These are phyloP conservation scores for Drosophila chauvacae DNA, from an alignment of 1,140 invertebrate genomes.

Conservation along the genomic window DNA sequence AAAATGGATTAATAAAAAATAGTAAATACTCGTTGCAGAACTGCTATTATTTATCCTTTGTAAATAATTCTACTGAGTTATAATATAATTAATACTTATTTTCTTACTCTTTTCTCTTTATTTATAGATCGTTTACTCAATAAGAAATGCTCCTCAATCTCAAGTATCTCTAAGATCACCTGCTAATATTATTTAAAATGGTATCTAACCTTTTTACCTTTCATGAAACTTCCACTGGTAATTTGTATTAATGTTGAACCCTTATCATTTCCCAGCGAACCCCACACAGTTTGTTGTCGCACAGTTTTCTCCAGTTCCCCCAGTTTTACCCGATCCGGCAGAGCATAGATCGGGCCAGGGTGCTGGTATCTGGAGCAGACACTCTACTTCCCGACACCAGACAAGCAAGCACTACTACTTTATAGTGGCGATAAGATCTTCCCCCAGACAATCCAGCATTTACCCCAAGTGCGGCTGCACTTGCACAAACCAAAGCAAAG, in stretches of 20 bases:
- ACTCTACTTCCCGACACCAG: constrained; percentile 15
- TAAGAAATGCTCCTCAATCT: background rate
- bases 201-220: background rate
- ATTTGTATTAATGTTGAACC: background rate
- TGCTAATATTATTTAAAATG: background rate
- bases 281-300: background rate
- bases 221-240: no score
- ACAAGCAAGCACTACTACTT: background rate
- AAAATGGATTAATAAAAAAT: no score
- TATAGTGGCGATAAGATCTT: constrained; percentile 28
- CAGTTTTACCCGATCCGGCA: background rate
- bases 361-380: constrained; percentile 25
- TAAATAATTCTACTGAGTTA: background rate
- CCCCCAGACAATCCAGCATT: constrained; percentile 35
- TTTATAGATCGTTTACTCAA: background rate
- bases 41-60: background rate
- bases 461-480: constrained; percentile 21
- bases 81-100: background rate
- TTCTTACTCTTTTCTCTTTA: background rate
- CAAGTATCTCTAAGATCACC: background rate
- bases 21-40: no score
- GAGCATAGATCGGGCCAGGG: background rate
- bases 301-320: background rate
- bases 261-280: background rate
- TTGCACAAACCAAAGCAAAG: background rate